These are phyloP conservation scores for Cylas formicarius DNA, from an alignment of 1,140 invertebrate genomes.

Conservation along the genomic window DNA sequence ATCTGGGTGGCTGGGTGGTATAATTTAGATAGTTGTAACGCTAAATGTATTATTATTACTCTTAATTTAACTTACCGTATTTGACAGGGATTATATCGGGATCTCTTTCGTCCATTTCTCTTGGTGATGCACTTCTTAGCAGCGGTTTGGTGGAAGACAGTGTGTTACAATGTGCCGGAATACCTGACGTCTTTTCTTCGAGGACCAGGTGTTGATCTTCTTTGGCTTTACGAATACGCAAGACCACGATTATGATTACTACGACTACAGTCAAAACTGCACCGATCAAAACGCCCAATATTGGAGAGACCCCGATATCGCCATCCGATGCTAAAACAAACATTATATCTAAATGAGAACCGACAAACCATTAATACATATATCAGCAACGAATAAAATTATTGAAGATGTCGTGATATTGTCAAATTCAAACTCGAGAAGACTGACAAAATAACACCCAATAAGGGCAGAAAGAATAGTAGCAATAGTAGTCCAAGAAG, in stretches of 20 bases:
- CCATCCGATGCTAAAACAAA: conserved; percentile 49
- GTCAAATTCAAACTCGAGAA: too few species aligned
- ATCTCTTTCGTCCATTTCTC: conserved; percentile 57
- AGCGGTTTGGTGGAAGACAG: conserved; percentile 40
- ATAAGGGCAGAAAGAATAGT: too few species aligned
- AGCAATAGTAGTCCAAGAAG: too few species aligned
- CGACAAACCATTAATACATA: conserved; percentile 6
- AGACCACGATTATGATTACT: conserved; percentile 46
- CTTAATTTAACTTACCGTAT: conserved; percentile 52
- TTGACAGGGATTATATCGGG: conserved; percentile 67
- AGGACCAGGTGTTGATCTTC: conserved; percentile 19
- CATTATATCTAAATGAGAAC: too few species aligned
- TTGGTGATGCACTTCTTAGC: conserved; percentile 41
- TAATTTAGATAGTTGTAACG: too few species aligned
- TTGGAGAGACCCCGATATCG: conserved; percentile 47
- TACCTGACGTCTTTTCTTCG: conserved; percentile 25
- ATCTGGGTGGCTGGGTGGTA: too few species aligned
- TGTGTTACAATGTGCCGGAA: conserved; percentile 28
- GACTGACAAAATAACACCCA: too few species aligned
- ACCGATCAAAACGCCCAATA: conserved; percentile 50
- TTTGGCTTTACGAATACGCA: conserved; percentile 44
- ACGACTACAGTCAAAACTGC: conserved; percentile 47
- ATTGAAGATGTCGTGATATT: background rate
- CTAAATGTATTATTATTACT: too few species aligned
- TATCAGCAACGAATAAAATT: background rate